Evolutionary conservation across 35 echinoderm and acorn worm species (phyloP), one percentile per base, ranked within the genome.

Genomic region (Ophiothrix spiculata): DNA sequence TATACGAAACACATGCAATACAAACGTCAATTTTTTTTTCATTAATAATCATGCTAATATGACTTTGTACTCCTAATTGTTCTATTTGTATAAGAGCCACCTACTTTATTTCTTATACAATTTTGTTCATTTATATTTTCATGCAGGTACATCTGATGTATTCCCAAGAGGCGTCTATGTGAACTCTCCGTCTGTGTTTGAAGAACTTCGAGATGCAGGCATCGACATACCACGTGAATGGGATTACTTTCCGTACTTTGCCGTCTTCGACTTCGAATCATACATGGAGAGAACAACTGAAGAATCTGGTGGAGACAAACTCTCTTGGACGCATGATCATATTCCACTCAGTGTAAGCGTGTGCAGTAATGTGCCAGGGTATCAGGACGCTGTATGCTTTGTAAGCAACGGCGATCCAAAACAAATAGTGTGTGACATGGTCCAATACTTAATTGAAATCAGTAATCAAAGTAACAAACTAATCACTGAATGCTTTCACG

Each of bases 351-450:
- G 85, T 56, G 73, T 87, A 37, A 75, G 56, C 31, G 85, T 87
- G 21, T n/a, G 36, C 35, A 87, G 85, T 35, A 87, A 87, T 75
- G 83, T 85, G 32, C 85, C 37, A 32, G 84, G 75, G 19, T 89
- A 89, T 80, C 77, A 87, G 25, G 42, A 40, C 8, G 75, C 86
- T 40, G 37, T 90, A 34, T 93, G 91, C 77, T 74, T 88, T n/a
- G 64, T 85, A 56, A 84, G 87, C 33, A 37, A 88, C 1, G 81
- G 82, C 0, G 82, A 93, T 39, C 32, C 81, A 41, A 69, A 37
- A 37, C 0, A 79, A 79, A 37, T 79, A 79, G 77, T 79, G 33
- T 14, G 36, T 33, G 77, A 79, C 0, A 40, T 79, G 37, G 37
- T 79, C n/a, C 16, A 37, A 25, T 79, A 40, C 21, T 38, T 79